phyloP scores from a whole-genome alignment of 2,888 invertebrate species.

The Eurois occulta region DNA sequence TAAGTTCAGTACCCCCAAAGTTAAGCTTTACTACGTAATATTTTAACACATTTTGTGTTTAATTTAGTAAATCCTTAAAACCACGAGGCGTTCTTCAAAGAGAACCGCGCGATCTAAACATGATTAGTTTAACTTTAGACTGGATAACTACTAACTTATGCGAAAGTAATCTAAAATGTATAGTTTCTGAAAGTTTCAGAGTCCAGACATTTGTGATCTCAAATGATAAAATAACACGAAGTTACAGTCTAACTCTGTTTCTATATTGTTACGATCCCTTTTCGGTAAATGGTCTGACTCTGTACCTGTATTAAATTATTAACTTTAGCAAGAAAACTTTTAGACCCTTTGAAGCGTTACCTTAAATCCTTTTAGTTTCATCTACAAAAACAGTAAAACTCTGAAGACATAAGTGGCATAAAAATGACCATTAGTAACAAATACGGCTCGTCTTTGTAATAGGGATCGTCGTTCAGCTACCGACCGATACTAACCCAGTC shows the following conservation, averaged over 20 bases:
- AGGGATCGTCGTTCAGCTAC: background rate
- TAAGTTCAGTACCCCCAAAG: slow-evolving; percentile 31
- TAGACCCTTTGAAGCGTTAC: background rate
- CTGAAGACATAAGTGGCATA: background rate
- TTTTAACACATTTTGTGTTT: slow-evolving; percentile 38
- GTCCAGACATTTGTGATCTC: slow-evolving; percentile 45
- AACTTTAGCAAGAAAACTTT: background rate
- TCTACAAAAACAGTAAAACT: background rate
- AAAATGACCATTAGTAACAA: background rate
- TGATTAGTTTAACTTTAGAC: slow-evolving; percentile 25
- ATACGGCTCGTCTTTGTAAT: background rate
- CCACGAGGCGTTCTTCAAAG: slow-evolving; percentile 45
- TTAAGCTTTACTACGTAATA: slow-evolving; percentile 38
- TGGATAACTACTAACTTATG: slow-evolving; percentile 20
- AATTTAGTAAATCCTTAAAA: slow-evolving; percentile 48
- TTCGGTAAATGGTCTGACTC: background rate
- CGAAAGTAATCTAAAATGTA: slow-evolving; percentile 55
- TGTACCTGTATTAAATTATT: slow-evolving; percentile 2
- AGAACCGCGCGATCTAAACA: slow-evolving; percentile 35
- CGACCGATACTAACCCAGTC: background rate
- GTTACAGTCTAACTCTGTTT: slow-evolving; percentile 13
- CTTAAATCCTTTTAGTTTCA: background rate
- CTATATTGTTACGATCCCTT: background rate
- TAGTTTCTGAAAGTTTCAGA: slow-evolving; percentile 44
- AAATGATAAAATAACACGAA: slow-evolving; percentile 51